Base-by-base conservation (phyloP, 2,113 vertebrate species). In the Delphinus delphis region DNA sequence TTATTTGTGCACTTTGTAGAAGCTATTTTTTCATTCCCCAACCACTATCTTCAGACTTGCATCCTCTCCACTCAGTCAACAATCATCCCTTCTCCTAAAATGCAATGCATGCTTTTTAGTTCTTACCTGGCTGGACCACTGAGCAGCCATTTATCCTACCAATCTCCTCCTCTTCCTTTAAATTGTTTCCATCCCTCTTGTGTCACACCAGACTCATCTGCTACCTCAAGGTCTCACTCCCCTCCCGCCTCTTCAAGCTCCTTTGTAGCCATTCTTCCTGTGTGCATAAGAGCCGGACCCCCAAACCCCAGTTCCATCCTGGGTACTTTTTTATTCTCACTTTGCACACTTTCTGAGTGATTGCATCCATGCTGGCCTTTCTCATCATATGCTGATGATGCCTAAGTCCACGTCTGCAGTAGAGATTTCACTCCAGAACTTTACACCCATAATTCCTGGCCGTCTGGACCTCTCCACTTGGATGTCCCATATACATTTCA, bases 231-330 rank as follows among this genome's bases (percentile, higher is more conserved):
- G 28, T 23, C 38, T 36, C 53, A 44, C 20, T 25, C 4, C 31
- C 3, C 6, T 4, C 3, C 11, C 20, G 6, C 31, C 15, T 23
- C 53, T 28, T 25, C 58, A 31, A 38, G 50, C 12, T 47, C 21
- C 25, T 60, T 71, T 8, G 5, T 0, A 12, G 58, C 60, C 2
- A 0, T 6, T 68, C 33, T 50, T 67, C 53, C 20, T 77, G n/a
- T 36, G 18, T 6, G 33, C 62, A 3, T 3, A 0, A 33, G 26
- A 12, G 20, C 33, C 15, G 6, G 31, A 31, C n/a, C 7, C 12
- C 7, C 50, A 1, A 80, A 4, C 33, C 13, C 60, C 26, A 36
- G 11, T 3, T 63, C 38, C 23, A 33, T 20, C 47, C 50, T 63
- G 20, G 41, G 8, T 23, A n/a, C 50, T 65, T 55, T 62, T 41